Percentiles rank a stretch among this genome's conserved stretches.
Conservation (phyloP, 2,113 vertebrate genomes). For the Rhinichthys klamathensis region DNA sequence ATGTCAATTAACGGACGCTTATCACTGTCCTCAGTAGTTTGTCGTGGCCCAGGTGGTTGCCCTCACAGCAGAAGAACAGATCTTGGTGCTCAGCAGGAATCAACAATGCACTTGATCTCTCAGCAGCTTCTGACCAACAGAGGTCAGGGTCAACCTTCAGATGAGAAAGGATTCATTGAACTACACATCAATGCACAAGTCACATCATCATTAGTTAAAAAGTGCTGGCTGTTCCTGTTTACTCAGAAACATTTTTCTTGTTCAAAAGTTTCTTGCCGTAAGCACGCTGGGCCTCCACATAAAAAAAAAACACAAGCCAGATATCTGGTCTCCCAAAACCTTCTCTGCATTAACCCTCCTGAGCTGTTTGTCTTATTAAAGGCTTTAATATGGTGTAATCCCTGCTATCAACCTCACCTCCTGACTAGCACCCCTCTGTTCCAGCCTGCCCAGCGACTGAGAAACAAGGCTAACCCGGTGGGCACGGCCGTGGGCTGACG, state of each 20-base stretch:
- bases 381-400: slow-evolving; percentile 84
- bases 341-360: neutral
- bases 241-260: neutral
- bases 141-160: slow-evolving; percentile 66
- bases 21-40: slow-evolving; percentile 62
- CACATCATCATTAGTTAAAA: slow-evolving; percentile 24
- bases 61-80: slow-evolving; percentile 50
- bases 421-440: slow-evolving; percentile 70
- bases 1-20: slow-evolving; percentile 51
- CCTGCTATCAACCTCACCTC: slow-evolving; percentile 75
- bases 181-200: slow-evolving; percentile 8
- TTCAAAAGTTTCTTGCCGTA: neutral
- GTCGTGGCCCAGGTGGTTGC: slow-evolving; percentile 60
- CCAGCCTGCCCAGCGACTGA: slow-evolving; percentile 64
- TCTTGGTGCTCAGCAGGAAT: slow-evolving; percentile 61
- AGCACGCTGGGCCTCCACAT: neutral
- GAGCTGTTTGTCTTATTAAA: slow-evolving; percentile 73
- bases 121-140: slow-evolving; percentile 62
- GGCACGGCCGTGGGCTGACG: slow-evolving; percentile 87
- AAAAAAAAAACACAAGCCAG: neutral
- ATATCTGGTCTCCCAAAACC: neutral
- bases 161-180: slow-evolving; percentile 50
- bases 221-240: neutral
- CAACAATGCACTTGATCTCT: slow-evolving; percentile 68
- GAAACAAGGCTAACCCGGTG: slow-evolving; percentile 66